Conservation (phyloP, 2,113 vertebrate species). For the Macaca mulatta region DNA sequence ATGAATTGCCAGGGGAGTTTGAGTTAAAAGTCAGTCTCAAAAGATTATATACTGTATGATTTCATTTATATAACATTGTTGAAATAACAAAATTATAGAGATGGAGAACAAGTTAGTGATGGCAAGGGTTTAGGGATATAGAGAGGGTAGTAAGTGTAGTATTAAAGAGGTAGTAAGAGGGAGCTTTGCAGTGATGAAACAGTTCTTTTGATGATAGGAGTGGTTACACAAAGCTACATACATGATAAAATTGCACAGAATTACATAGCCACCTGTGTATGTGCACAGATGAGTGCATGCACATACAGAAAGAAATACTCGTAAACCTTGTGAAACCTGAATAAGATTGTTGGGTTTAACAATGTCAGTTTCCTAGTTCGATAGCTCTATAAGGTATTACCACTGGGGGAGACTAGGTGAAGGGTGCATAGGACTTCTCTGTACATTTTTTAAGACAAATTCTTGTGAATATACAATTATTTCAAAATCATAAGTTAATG, state of each 20-base stretch:
- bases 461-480: not conserved
- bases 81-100: not conserved
- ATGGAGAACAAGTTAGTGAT: not conserved
- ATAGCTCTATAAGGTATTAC: not conserved
- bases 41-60: not conserved
- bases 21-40: not conserved
- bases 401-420: not conserved
- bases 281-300: not conserved
- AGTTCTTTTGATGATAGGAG: not conserved
- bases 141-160: too few relatives aligned
- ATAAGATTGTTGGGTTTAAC: not conserved
- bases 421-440: not conserved
- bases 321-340: not conserved
- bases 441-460: not conserved
- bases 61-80: not conserved
- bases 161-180: not conserved
- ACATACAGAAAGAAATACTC: not conserved
- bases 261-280: not conserved
- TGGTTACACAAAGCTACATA: not conserved
- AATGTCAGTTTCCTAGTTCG: not conserved
- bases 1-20: not conserved
- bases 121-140: not conserved
- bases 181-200: not conserved
- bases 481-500: not conserved
- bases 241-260: not conserved